Conservation (phyloP, 2,888 invertebrate species). For the Caradrina kadenii region DNA sequence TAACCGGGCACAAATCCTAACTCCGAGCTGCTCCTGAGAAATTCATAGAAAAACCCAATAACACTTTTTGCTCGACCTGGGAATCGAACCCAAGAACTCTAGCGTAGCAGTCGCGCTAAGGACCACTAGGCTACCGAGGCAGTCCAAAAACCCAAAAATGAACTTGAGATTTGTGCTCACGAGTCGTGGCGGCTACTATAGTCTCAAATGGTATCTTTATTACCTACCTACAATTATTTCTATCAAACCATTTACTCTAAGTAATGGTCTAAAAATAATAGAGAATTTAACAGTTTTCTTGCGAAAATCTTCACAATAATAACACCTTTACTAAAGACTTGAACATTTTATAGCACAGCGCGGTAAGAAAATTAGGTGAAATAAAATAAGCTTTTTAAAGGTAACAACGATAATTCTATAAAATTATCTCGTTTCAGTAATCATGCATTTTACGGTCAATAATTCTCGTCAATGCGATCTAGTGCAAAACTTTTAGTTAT, state of each 20-base stretch:
- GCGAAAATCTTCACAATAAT: slow-evolving; percentile 24
- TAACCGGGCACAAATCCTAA: too few relatives aligned
- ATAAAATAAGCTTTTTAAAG: slow-evolving; percentile 48
- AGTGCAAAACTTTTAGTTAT: slow-evolving; percentile 27
- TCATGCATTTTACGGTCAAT: slow-evolving; percentile 60
- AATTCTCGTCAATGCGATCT: slow-evolving; percentile 39
- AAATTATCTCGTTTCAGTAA: slow-evolving; percentile 57
- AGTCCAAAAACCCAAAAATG: too few relatives aligned
- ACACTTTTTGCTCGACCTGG: too few relatives aligned
- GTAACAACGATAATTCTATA: slow-evolving; percentile 43
- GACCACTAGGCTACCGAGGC: too few relatives aligned
- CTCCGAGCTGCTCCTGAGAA: too few relatives aligned
- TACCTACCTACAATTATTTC: slow-evolving; percentile 5
- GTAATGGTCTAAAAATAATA: slow-evolving; percentile 9
- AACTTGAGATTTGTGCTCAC: too few relatives aligned
- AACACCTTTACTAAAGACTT: slow-evolving; percentile 12
- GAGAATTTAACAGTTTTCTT: slow-evolving; percentile 14
- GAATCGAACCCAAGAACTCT: too few relatives aligned
- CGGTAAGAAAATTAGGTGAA: slow-evolving; percentile 46
- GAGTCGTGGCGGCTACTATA: too few relatives aligned
- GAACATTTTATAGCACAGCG: slow-evolving; percentile 13
- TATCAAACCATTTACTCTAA: slow-evolving; percentile 10
- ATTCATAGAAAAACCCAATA: too few relatives aligned
- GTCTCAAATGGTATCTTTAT: not conserved
- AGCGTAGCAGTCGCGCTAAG: too few relatives aligned